phyloP scores from a whole-genome alignment of 2,797 vertebrate genomes.

The Eupleurogrammus muticus region DNA sequence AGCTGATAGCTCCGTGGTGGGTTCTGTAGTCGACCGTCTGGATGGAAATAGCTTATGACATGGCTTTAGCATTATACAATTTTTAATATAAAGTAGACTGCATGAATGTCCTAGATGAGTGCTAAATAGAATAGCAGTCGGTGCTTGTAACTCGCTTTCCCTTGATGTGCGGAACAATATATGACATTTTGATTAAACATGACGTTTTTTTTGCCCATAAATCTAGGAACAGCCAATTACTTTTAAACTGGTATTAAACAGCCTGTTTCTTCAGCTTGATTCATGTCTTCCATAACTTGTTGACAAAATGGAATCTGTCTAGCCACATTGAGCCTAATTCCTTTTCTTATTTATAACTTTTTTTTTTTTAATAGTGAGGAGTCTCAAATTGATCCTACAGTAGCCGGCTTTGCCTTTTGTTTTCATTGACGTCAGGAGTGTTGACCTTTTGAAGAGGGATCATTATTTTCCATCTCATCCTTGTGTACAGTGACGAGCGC shows the following conservation, averaged over 20 bases:
- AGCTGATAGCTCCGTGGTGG: constrained; percentile 13
- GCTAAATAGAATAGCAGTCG: background rate
- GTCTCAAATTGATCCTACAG: constrained; percentile 37
- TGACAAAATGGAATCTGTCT: background rate
- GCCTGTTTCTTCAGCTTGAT: background rate
- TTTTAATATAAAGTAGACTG: background rate
- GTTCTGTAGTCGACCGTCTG: constrained; percentile 7
- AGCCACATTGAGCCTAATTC: background rate
- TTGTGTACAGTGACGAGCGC: constrained; percentile 72
- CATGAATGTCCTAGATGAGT: background rate
- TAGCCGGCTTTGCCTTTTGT: constrained; percentile 71
- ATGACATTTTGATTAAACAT: background rate
- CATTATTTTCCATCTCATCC: constrained; percentile 83
- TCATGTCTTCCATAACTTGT: background rate
- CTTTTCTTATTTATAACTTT: constrained; percentile 2
- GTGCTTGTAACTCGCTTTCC: background rate
- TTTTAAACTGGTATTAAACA: background rate
- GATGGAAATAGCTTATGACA: constrained; percentile 10
- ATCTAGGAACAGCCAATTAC: background rate
- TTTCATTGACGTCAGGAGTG: constrained; percentile 85
- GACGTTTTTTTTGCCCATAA: background rate
- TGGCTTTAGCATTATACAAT: constrained; percentile 1
- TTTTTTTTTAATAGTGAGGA: constrained; percentile 13
- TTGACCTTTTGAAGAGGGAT: constrained; percentile 83
- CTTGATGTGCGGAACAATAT: background rate